Base-by-base conservation (phyloP, 2,888 invertebrate genomes). In the Auanema sp. region DNA sequence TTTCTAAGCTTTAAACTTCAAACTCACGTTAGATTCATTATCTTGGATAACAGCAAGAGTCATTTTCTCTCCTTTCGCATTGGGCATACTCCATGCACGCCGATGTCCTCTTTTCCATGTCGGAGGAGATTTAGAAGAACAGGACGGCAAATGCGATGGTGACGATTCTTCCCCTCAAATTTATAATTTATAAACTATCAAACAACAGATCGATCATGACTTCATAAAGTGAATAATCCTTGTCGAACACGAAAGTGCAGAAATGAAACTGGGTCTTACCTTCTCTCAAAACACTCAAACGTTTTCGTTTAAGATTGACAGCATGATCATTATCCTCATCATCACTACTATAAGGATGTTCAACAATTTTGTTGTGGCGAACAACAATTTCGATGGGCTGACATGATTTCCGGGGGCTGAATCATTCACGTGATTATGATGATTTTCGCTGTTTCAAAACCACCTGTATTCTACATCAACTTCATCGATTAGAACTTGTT, bases 51-150 rank as follows among this genome's bases (percentile, higher is more conserved):
- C 81, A n/a, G 79, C 77, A 18, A 81, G 64, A 10, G 77, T 73
- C 59, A 74, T 76, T 40, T 76, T 75, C 41, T 77, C 80, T 52
- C 78, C 73, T 44, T 74, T 73, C 11, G 78, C 79, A 60, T 77
- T 79, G 23, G 82, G 82, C 82, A 83, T 82, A 41, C 80, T 80
- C 72, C 77, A 83, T 43, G 82, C 82, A 21, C 82, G 62, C 43
- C 82, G 66, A 64, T 82, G 82, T 0, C 82, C 82, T 54, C 80
- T 79, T 33, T 74, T 79, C 64, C 63, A 69, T 2, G 62, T 54
- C 5, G 68, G 33, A 10, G 41, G 25, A 21, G 57, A 51, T 4
- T 60, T 47, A 16, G 47, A 47, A 10, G 16, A 47, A 14, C 53
- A 16, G 53, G 53, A 24, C 12, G n/a, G 21, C 16, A 16, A 23